Percentiles rank a stretch among this genome's conserved stretches.
phyloP scores from a whole-genome alignment of 2,888 invertebrate genomes.

The Galerucella pusilla region DNA sequence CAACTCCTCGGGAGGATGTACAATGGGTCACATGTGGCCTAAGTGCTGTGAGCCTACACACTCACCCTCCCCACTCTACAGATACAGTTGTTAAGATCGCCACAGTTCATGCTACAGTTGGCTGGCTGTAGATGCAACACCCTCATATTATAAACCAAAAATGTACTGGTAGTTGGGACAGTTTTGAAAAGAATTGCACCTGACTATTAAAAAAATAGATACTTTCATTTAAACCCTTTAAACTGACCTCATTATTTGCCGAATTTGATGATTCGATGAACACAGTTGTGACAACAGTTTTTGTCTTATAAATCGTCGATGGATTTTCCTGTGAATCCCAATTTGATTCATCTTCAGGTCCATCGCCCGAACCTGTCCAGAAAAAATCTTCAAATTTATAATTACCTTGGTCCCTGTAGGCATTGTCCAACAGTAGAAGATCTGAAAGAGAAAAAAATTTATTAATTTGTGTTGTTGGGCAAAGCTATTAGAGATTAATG shows the following conservation, averaged over 20 bases:
- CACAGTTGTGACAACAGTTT: constrained; percentile 78
- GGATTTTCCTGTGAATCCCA: constrained; percentile 68
- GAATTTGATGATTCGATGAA: constrained; percentile 68
- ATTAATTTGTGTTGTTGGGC: not conserved
- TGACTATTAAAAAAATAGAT: not conserved
- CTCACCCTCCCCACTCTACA: too few relatives aligned
- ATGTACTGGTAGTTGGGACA: too few relatives aligned
- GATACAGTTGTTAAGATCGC: too few relatives aligned
- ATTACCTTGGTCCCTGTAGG: constrained; percentile 54
- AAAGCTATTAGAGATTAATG: not conserved
- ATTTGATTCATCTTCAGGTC: constrained; percentile 67
- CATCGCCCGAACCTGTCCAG: constrained; percentile 90
- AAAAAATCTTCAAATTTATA: constrained; percentile 85
- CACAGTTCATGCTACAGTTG: too few relatives aligned
- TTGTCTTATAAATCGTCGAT: constrained; percentile 73
- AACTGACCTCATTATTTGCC: constrained; percentile 44
- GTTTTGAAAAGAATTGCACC: too few relatives aligned
- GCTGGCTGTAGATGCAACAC: too few relatives aligned
- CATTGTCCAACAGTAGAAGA: constrained; percentile 56
- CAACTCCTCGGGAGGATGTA: too few relatives aligned
- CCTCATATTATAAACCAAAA: too few relatives aligned
- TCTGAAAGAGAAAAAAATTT: constrained; percentile 50
- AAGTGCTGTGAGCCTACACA: too few relatives aligned
- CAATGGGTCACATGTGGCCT: too few relatives aligned
- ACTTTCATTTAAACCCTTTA: not conserved